Percentiles rank a stretch among this genome's conserved stretches.
phyloP scores from a whole-genome alignment of 1,140 invertebrate genomes.

The Sipha flava region DNA sequence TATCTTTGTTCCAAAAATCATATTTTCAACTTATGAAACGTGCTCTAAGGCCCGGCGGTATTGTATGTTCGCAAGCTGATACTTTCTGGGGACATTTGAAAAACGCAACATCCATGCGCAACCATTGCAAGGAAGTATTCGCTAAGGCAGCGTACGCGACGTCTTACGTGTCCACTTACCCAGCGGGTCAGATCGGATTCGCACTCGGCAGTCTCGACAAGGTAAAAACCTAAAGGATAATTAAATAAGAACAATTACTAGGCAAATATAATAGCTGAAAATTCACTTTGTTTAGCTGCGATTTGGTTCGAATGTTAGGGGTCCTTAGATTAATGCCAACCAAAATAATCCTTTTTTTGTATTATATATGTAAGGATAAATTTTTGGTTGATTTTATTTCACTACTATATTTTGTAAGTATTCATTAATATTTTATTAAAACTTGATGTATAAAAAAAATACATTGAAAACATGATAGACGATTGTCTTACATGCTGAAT shows the following conservation, averaged over 20 bases:
- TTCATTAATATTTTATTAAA: no score
- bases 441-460: no score
- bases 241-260: neutral
- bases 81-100: constrained; percentile 80
- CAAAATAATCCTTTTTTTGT: no score
- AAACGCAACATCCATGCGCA: constrained; percentile 65
- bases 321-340: no score
- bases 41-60: constrained; percentile 73
- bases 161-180: constrained; percentile 86
- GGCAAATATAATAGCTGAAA: no score
- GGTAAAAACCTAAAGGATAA: constrained; percentile 44
- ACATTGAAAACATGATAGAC: no score
- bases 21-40: constrained; percentile 82
- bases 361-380: no score
- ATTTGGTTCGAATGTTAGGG: no score
- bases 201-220: constrained; percentile 62
- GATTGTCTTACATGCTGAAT: no score
- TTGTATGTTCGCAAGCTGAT: constrained; percentile 89
- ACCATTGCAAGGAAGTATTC: constrained; percentile 67
- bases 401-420: no score
- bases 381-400: no score
- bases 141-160: constrained; percentile 67
- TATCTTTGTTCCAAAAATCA: constrained; percentile 64
- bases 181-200: constrained; percentile 92
- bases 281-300: neutral